A percentile compares a stretch with the other conserved stretches of the same genome.
Conservation (phyloP, 2,888 invertebrate genomes). For the Morpho deidamia region DNA sequence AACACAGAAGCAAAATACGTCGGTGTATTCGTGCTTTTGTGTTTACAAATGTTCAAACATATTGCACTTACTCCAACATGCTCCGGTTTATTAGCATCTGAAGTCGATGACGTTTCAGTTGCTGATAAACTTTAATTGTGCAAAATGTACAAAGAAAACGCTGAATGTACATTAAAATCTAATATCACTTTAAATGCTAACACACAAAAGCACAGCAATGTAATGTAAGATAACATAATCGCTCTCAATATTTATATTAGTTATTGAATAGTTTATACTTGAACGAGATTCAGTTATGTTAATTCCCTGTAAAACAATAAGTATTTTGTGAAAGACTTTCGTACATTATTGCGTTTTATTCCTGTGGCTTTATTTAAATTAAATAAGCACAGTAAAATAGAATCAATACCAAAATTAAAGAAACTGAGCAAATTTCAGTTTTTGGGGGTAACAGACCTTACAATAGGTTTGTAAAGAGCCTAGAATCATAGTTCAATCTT, state of each 20-base stretch:
- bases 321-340: no score
- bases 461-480: no score
- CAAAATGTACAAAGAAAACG: constrained; percentile 12
- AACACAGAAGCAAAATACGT: constrained; percentile 18
- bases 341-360: no score
- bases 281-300: no score
- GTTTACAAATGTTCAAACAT: constrained; percentile 16
- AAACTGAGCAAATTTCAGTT: no score
- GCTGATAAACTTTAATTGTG: constrained; percentile 3
- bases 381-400: no score
- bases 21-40: constrained; percentile 33
- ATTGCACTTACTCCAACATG: constrained; percentile 2
- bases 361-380: no score
- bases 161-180: constrained; percentile 34
- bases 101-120: neutral
- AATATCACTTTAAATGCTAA: constrained; percentile 46
- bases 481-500: no score
- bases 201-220: constrained; percentile 47
- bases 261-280: no score
- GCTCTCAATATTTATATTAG: constrained; percentile 3
- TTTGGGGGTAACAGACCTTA: no score
- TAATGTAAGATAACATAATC: constrained; percentile 6
- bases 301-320: no score
- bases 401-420: no score
- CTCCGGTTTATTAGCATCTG: neutral